Conservation (phyloP, 2,888 invertebrate genomes). For the Dasysyrphus albostriatus region DNA sequence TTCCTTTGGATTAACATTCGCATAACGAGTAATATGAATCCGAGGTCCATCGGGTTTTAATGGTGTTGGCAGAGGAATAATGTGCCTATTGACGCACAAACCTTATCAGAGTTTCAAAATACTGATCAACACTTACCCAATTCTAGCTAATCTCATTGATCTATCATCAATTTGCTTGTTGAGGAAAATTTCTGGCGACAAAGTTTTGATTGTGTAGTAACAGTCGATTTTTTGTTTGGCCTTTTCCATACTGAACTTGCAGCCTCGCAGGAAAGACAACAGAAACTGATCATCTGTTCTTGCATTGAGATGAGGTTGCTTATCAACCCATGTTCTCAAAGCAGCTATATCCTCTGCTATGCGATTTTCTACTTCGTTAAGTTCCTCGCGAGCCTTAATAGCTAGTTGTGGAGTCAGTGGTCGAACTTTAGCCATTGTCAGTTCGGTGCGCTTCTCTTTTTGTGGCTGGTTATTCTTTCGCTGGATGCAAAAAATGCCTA, state of each 20-base stretch:
- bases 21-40: conserved; percentile 29
- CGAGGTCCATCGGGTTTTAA: conserved; percentile 81
- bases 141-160: conserved; percentile 79
- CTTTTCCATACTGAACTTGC: conserved; percentile 87
- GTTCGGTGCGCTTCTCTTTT: background rate
- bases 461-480: background rate
- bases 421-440: conserved; percentile 76
- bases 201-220: conserved; percentile 85
- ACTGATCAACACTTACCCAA: conserved; percentile 79
- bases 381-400: conserved; percentile 83
- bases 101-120: background rate
- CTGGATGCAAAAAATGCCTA: background rate
- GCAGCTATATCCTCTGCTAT: conserved; percentile 81
- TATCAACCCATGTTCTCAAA: conserved; percentile 84
- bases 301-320: conserved; percentile 84
- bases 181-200: conserved; percentile 86
- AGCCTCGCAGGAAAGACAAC: conserved; percentile 87
- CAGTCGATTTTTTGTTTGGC: conserved; percentile 87
- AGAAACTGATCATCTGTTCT: conserved; percentile 86
- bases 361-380: conserved; percentile 83
- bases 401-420: conserved; percentile 79
- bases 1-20: background rate
- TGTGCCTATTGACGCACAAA: conserved; percentile 75
- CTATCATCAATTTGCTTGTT: conserved; percentile 78
- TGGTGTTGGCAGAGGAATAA: conserved; percentile 77